Evolutionary conservation across 2,888 invertebrate species (phyloP).

Genomic region (Leptopterna dolabrata): DNA sequence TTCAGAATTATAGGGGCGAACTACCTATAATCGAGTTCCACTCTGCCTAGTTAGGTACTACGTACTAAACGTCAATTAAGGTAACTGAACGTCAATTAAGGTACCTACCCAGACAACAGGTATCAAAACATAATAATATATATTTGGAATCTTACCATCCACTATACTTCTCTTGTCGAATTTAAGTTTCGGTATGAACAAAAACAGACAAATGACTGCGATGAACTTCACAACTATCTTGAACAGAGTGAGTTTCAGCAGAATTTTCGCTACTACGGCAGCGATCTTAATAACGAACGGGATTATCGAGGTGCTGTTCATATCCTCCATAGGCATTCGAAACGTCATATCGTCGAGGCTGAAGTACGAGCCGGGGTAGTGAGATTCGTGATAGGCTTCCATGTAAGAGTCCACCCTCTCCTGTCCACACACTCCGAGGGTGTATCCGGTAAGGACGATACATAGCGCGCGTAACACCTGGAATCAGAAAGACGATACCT

Average conservation of each 20-base stretch:
- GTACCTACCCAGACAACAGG: no score
- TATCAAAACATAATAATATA: no score
- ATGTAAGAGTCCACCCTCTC: constrained; percentile 72
- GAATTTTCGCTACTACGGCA: constrained; percentile 70
- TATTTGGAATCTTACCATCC: not conserved
- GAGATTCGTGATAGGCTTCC: constrained; percentile 74
- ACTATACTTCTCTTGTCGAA: constrained; percentile 28
- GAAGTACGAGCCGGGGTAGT: constrained; percentile 66
- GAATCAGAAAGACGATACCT: not conserved
- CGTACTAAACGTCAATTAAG: no score
- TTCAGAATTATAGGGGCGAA: no score
- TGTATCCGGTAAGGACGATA: not conserved
- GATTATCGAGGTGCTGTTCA: constrained; percentile 26
- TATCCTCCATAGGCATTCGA: constrained; percentile 53
- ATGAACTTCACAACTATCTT: constrained; percentile 86
- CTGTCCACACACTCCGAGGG: not conserved
- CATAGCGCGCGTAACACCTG: constrained; percentile 3
- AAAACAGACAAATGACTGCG: constrained; percentile 78
- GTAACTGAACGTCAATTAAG: no score
- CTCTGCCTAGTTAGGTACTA: no score
- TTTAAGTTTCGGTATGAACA: constrained; percentile 78
- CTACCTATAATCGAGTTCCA: no score
- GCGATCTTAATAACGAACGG: constrained; percentile 56
- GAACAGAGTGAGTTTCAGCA: constrained; percentile 81
- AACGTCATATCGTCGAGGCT: constrained; percentile 45